Evolutionary conservation across 2,113 vertebrate species (phyloP).

Genomic region (Phyllostomus hastatus): DNA sequence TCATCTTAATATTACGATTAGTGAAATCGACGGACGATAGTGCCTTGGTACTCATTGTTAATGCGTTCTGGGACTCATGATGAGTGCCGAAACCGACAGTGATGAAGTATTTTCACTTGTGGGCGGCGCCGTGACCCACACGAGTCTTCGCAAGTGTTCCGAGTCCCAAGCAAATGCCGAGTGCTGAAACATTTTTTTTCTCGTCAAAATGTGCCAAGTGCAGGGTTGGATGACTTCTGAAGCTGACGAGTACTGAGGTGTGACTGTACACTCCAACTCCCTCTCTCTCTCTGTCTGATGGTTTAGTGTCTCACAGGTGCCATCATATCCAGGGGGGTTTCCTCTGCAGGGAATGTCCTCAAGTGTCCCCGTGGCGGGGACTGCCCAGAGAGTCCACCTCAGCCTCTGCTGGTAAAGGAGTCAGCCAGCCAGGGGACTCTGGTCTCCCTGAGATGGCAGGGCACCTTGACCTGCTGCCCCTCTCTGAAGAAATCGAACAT

Average conservation of each 20-base stretch:
- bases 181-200: too few relatives aligned
- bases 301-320: background rate
- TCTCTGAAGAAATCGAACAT: background rate
- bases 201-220: too few relatives aligned
- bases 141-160: too few relatives aligned
- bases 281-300: background rate
- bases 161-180: too few relatives aligned
- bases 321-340: background rate
- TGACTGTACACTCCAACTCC: background rate
- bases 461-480: fast-evolving
- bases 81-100: too few relatives aligned
- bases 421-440: fast-evolving
- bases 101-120: too few relatives aligned
- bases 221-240: too few relatives aligned
- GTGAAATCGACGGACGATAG: background rate
- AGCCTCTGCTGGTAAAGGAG: background rate
- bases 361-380: background rate
- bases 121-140: too few relatives aligned
- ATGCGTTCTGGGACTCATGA: too few relatives aligned
- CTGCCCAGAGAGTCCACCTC: background rate
- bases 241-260: too few relatives aligned
- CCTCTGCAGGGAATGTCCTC: background rate
- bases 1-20: background rate
- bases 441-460: too few relatives aligned
- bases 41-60: too few relatives aligned